Conservation (phyloP, 2,888 invertebrate species). For the Metellina segmentata region DNA sequence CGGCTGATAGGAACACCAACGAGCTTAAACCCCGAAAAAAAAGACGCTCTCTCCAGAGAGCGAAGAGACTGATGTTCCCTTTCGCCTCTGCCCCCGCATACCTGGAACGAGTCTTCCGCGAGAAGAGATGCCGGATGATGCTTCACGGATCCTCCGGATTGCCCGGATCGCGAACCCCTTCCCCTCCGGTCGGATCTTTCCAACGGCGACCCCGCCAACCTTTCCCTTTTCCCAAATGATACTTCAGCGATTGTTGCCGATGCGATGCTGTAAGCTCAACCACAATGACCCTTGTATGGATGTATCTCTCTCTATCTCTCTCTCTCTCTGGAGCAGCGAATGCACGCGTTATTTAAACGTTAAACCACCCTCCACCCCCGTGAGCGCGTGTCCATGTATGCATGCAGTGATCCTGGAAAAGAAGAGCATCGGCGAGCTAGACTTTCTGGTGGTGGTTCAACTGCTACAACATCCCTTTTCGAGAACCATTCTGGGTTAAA, state of each 20-base stretch:
- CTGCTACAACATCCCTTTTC: constrained; percentile 62
- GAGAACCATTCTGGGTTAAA: constrained; percentile 58
- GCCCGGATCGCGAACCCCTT: constrained; percentile 16
- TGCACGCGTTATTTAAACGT: constrained; percentile 66
- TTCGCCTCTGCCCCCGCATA: constrained; percentile 16
- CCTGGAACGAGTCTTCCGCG: not conserved
- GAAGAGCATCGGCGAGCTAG: constrained; percentile 59
- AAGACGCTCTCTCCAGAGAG: not conserved
- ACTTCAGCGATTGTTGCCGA: constrained; percentile 69
- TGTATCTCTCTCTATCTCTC: constrained; percentile 33
- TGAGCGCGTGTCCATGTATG: constrained; percentile 17
- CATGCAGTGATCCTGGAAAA: constrained; percentile 28
- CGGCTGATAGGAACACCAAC: too few relatives aligned
- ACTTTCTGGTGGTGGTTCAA: constrained; percentile 51
- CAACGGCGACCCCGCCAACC: constrained; percentile 17
- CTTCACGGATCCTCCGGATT: constrained; percentile 23
- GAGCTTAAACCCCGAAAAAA: too few relatives aligned
- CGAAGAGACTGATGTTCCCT: constrained; percentile 15
- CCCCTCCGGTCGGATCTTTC: constrained; percentile 9
- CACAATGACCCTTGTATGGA: constrained; percentile 67
- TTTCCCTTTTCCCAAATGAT: constrained; percentile 64
- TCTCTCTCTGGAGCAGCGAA: constrained; percentile 4
- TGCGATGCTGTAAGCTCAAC: constrained; percentile 13
- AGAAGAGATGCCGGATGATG: constrained; percentile 1
- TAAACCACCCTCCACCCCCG: constrained; percentile 28